Evolutionary conservation across 2,113 vertebrate species (phyloP).

Genomic region (Manacus vitellinus): DNA sequence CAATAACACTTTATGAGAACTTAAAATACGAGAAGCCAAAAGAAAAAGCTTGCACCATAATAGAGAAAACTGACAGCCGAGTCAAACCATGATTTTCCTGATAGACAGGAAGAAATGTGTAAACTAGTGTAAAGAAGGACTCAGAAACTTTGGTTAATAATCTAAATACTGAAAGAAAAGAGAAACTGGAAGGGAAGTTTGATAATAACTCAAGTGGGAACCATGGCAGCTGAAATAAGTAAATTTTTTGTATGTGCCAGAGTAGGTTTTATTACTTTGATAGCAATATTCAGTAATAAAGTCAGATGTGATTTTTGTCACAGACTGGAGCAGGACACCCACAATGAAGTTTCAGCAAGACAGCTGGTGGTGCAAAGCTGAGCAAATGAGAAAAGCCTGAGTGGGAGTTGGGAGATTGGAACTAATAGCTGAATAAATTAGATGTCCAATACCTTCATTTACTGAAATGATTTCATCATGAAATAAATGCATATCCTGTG

Average conservation of each 20-base stretch:
- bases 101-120: neutral
- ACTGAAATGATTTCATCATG: conserved; percentile 25
- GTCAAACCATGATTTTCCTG: neutral
- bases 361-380: conserved; percentile 38
- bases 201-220: neutral
- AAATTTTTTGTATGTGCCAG: neutral
- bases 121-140: neutral
- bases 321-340: conserved; percentile 13
- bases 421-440: conserved; percentile 48
- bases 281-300: neutral
- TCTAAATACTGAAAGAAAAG: neutral
- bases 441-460: conserved; percentile 39
- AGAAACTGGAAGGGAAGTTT: neutral
- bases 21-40: neutral
- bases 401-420: conserved; percentile 28
- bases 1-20: neutral
- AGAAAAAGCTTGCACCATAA: neutral
- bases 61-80: neutral
- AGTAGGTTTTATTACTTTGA: neutral
- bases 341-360: conserved; percentile 36
- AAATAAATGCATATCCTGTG: conserved; percentile 50
- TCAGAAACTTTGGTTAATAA: neutral
- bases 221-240: neutral
- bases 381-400: conserved; percentile 32
- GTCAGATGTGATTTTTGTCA: neutral